Percentiles rank a stretch among this genome's conserved stretches.
phyloP scores from a whole-genome alignment of 1,140 invertebrate genomes.

The Drosophila prosaltans region DNA sequence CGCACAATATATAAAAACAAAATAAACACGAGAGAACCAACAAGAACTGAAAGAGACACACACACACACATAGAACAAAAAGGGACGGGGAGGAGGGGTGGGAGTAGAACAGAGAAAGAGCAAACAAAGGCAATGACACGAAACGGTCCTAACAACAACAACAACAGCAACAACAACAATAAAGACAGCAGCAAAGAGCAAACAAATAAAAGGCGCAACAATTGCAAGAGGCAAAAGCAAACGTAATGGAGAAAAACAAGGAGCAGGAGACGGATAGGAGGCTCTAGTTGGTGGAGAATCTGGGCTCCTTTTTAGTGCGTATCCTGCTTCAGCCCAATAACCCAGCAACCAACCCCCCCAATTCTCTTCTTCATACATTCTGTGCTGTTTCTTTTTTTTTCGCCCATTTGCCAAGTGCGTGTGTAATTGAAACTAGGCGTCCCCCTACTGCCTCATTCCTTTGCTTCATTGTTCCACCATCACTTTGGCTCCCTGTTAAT shows the following conservation, averaged over 20 bases:
- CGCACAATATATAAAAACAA: slow-evolving; percentile 74
- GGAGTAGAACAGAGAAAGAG: slow-evolving; percentile 18
- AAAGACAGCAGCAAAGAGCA: slow-evolving; percentile 57
- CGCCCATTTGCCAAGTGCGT: slow-evolving; percentile 65
- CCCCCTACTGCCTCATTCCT: not conserved
- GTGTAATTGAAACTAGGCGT: slow-evolving; percentile 77
- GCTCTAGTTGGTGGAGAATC: not conserved
- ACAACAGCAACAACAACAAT: slow-evolving; percentile 42
- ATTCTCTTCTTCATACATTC: not conserved
- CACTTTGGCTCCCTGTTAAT: slow-evolving; percentile 25
- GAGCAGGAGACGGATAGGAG: not conserved
- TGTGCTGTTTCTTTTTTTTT: slow-evolving; percentile 3
- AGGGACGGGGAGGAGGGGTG: not conserved
- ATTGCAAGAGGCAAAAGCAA: slow-evolving; percentile 51
- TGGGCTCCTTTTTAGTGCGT: slow-evolving; percentile 38
- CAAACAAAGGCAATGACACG: slow-evolving; percentile 80
- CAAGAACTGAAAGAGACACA: slow-evolving; percentile 15
- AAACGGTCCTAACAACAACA: slow-evolving; percentile 60
- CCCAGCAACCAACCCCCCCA: not conserved
- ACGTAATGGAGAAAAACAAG: slow-evolving; percentile 13
- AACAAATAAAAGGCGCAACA: slow-evolving; percentile 81
- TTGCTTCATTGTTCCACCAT: too few relatives aligned
- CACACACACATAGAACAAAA: not conserved
- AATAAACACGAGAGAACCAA: slow-evolving; percentile 62
- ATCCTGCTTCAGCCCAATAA: slow-evolving; percentile 16